These are phyloP conservation scores for Nyctibius bracteatus DNA, from an alignment of 2,113 vertebrate species.

Conservation along the genomic window DNA sequence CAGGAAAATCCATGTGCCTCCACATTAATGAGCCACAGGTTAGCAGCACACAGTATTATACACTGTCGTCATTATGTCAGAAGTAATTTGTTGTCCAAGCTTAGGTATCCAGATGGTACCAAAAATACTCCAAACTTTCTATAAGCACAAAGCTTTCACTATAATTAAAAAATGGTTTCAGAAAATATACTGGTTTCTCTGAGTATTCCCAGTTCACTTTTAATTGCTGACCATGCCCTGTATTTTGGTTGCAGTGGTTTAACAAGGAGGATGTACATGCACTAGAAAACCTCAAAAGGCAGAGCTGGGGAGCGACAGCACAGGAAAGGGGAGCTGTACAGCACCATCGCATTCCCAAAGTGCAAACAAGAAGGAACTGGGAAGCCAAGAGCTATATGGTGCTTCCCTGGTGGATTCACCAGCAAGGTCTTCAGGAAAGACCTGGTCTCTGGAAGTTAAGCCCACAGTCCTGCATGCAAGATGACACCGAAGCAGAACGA, in stretches of 20 bases:
- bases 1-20: constrained; percentile 54
- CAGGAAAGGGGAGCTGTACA: background rate
- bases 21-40: constrained; percentile 31
- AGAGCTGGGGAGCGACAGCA: background rate
- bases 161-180: constrained; percentile 29
- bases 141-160: constrained; percentile 16
- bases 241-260: background rate
- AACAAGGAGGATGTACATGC: background rate
- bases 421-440: background rate
- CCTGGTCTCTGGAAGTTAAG: background rate
- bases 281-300: background rate
- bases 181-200: background rate
- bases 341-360: background rate
- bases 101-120: constrained; percentile 50
- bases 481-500: background rate
- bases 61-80: constrained; percentile 11
- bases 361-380: fast-evolving
- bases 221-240: background rate
- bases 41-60: constrained; percentile 35
- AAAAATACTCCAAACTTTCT: constrained; percentile 36
- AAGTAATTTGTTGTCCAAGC: constrained; percentile 47
- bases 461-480: background rate
- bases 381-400: background rate
- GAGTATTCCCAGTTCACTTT: background rate
- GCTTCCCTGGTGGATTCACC: background rate